Conservation (phyloP, 2,888 invertebrate species). For the Cactoblastis cactorum region DNA sequence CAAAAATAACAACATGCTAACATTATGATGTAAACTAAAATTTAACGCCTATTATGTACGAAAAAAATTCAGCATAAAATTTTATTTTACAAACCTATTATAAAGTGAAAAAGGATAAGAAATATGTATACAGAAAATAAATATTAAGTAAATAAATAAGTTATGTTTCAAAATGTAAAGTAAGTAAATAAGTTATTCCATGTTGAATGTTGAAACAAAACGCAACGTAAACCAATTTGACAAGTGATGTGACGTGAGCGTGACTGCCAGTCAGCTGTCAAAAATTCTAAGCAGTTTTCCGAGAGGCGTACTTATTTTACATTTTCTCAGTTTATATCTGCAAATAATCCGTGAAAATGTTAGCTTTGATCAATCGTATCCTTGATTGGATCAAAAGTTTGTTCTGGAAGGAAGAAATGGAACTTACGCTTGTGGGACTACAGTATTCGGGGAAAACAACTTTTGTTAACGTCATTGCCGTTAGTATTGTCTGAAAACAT, state of each 20-base stretch:
- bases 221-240: conserved; percentile 1
- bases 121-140: too few relatives aligned
- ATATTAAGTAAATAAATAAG: too few relatives aligned
- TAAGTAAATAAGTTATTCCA: too few relatives aligned
- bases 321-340: conserved; percentile 42
- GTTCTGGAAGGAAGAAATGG: conserved; percentile 99
- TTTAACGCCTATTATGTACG: too few relatives aligned
- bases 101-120: too few relatives aligned
- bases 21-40: too few relatives aligned
- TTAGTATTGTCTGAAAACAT: conserved; percentile 82
- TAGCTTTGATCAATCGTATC: conserved; percentile 98
- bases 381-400: conserved; percentile 99
- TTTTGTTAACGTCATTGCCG: conserved; percentile 99
- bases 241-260: conserved; percentile 21
- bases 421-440: conserved; percentile 97
- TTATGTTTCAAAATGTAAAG: too few relatives aligned
- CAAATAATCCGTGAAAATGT: conserved; percentile 83
- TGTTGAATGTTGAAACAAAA: conserved; percentile 1
- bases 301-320: conserved; percentile 63
- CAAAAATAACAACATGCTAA: too few relatives aligned
- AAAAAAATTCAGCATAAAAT: too few relatives aligned
- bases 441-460: conserved; percentile 99
- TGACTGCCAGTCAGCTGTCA: conserved; percentile 31
- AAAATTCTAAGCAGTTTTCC: conserved; percentile 46
- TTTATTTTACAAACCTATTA: too few relatives aligned